Evolutionary conservation across 2,113 vertebrate species (phyloP).

Genomic region (Chloropsis hardwickii): DNA sequence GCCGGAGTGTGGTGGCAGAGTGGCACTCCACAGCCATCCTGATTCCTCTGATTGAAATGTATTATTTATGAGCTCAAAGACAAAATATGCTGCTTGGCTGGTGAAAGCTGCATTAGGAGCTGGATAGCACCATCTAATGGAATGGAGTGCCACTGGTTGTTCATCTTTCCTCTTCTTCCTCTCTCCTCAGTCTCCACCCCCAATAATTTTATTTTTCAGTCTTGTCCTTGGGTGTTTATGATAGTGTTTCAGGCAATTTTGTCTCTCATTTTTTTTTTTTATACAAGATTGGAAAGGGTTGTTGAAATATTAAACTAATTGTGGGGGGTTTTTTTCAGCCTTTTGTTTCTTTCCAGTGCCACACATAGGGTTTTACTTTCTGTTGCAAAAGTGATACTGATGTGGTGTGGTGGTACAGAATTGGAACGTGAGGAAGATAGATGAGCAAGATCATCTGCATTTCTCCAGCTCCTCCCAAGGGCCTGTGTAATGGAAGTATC

Average conservation of each 20-base stretch:
- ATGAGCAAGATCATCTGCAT: not conserved
- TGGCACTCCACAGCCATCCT: constrained; percentile 29
- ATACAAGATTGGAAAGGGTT: not conserved
- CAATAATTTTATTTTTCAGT: not conserved
- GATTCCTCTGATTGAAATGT: constrained; percentile 23
- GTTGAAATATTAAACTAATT: not conserved
- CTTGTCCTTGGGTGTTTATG: not conserved
- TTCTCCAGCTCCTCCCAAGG: not conserved
- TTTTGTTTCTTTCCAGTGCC: not conserved
- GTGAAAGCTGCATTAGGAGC: not conserved
- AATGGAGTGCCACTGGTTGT: not conserved
- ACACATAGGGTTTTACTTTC: not conserved
- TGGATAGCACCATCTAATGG: constrained; percentile 51
- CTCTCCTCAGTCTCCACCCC: not conserved
- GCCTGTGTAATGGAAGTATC: not conserved
- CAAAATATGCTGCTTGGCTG: not conserved
- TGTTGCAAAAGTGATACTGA: not conserved
- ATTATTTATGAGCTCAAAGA: constrained; percentile 39
- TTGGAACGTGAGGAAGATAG: not conserved
- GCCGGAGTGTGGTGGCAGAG: constrained; percentile 24
- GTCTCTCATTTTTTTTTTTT: not conserved
- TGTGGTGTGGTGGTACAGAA: not conserved
- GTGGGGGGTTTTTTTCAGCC: not conserved
- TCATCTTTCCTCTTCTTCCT: not conserved
- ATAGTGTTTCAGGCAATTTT: not conserved